phyloP scores from a whole-genome alignment of 2,888 invertebrate species.

The Drosophila koepferae region DNA sequence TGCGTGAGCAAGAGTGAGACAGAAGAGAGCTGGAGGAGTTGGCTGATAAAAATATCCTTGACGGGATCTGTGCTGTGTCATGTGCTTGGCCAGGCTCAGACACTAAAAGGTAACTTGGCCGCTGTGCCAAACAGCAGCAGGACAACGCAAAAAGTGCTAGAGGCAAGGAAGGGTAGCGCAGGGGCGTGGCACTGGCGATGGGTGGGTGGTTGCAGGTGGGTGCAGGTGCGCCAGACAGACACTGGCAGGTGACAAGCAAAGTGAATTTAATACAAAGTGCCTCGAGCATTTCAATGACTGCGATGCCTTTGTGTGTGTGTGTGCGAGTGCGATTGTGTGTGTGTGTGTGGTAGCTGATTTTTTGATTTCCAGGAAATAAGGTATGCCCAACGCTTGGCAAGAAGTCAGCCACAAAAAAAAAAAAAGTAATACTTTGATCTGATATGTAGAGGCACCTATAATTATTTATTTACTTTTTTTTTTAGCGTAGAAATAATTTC shows the following conservation, averaged over 20 bases:
- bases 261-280: conserved; percentile 72
- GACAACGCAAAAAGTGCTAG: background rate
- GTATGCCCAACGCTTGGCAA: conserved; percentile 10
- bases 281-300: conserved; percentile 64
- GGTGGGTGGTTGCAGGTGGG: conserved; percentile 1
- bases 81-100: conserved; percentile 44
- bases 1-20: background rate
- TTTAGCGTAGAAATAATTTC: background rate
- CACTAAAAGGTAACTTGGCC: conserved; percentile 46
- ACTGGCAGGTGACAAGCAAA: conserved; percentile 65
- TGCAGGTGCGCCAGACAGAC: conserved; percentile 2
- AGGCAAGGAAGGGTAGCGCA: no score
- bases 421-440: conserved; percentile 7
- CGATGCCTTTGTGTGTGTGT: conserved; percentile 13
- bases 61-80: conserved; percentile 25
- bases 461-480: background rate
- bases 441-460: background rate
- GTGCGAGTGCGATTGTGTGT: background rate
- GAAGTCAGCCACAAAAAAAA: background rate
- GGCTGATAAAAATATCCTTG: conserved; percentile 30
- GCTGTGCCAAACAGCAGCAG: conserved; percentile 13
- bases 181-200: background rate
- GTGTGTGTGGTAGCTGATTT: conserved; percentile 17
- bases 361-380: conserved; percentile 26
- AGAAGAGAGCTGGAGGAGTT: background rate